Conservation (phyloP, 2,888 invertebrate species). For the Horisme vitalbata region DNA sequence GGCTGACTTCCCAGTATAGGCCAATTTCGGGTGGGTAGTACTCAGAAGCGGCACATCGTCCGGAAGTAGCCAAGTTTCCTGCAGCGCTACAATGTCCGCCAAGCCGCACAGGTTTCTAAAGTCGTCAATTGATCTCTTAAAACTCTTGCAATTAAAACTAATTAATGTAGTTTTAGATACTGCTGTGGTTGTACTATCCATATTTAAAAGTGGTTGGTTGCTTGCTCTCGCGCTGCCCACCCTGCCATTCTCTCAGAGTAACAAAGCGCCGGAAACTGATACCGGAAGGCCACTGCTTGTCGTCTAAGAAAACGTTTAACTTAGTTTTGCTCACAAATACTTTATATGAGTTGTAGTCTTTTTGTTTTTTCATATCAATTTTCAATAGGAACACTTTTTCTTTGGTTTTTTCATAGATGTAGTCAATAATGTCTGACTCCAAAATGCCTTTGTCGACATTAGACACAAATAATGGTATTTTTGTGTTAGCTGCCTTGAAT, state of each 20-base stretch:
- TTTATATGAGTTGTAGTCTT: conserved; percentile 27
- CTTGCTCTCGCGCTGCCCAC: background rate
- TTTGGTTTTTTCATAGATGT: conserved; percentile 21
- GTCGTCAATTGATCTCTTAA: conserved; percentile 29
- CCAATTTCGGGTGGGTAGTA: conserved; percentile 29
- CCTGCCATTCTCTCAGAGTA: conserved; percentile 4
- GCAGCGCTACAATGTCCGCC: conserved; percentile 30
- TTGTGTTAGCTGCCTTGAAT: conserved; percentile 29
- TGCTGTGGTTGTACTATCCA: background rate
- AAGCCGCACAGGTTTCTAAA: conserved; percentile 24
- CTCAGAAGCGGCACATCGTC: conserved; percentile 29
- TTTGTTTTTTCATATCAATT: conserved; percentile 26
- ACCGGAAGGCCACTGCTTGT: conserved; percentile 32
- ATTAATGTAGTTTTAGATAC: conserved; percentile 7
- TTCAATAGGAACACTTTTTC: conserved; percentile 22
- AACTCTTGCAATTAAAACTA: conserved; percentile 35
- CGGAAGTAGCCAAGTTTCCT: conserved; percentile 36
- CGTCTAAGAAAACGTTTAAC: conserved; percentile 18
- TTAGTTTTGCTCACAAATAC: conserved; percentile 28
- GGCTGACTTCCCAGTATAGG: conserved; percentile 31
- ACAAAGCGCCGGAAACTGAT: conserved; percentile 30
- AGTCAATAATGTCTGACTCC: conserved; percentile 25
- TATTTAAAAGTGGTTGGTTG: background rate
- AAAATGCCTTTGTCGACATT: conserved; percentile 28
- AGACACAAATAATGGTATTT: conserved; percentile 31